phyloP scores from a whole-genome alignment of 2,113 vertebrate genomes.

The Rhagologus leucostigma region DNA sequence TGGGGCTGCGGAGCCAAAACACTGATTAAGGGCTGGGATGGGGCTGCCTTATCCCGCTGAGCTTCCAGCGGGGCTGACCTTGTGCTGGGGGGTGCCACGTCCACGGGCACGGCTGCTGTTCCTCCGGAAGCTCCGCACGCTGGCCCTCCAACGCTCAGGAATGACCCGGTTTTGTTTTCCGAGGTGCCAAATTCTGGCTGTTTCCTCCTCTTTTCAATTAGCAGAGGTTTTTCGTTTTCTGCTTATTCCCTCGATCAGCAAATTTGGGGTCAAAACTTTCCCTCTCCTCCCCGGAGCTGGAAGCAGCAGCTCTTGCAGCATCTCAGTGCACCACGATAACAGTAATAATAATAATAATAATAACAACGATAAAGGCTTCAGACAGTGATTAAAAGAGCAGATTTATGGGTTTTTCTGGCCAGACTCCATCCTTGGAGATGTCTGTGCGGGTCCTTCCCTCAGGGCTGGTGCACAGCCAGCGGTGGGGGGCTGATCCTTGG shows the following conservation, averaged over 20 bases:
- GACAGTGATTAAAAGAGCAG: not conserved
- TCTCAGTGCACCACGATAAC: not conserved
- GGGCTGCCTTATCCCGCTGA: not conserved
- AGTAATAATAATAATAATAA: not conserved
- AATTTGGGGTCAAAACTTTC: not conserved
- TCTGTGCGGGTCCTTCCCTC: not conserved
- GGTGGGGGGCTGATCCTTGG: not conserved
- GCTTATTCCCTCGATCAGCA: not conserved
- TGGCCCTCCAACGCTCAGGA: accelerated
- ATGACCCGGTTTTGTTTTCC: not conserved
- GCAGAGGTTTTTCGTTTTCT: not conserved
- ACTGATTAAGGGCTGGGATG: not conserved
- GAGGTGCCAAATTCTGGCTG: not conserved
- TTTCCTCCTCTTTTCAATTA: not conserved
- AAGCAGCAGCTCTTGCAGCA: not conserved
- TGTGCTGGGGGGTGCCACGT: not conserved
- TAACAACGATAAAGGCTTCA: not conserved
- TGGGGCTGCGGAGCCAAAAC: not conserved
- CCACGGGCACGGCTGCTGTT: accelerated
- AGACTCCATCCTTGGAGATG: not conserved
- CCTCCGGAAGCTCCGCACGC: not conserved
- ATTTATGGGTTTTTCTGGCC: not conserved
- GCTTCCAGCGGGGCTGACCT: not conserved
- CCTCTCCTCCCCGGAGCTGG: not conserved
- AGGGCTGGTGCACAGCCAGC: accelerated